Evolutionary conservation across 2,888 invertebrate species (phyloP), one percentile per base, ranked within the genome.

Genomic region (Pinctada fucata): DNA sequence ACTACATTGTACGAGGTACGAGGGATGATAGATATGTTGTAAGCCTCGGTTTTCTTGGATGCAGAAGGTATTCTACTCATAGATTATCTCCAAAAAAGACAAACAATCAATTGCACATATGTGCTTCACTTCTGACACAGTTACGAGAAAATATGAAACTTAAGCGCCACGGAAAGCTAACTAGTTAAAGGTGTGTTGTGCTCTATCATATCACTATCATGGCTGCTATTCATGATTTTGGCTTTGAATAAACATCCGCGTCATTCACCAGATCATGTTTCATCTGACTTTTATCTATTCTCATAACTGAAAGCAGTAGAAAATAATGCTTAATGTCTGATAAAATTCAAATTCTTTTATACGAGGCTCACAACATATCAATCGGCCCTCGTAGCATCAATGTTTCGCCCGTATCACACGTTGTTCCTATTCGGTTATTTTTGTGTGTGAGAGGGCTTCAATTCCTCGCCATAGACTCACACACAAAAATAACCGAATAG

Each of bases 51-150:
- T 58, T 58, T 58, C 58, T 58, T 6, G 58, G 58, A 58, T 58
- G 58, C 13, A 10, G 58, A 58, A 10, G 58, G 58, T 58, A 58
- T 58, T 58, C 58, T 58, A 13, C 6, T 58, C 6, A 13, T 58
- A 58, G 58, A 58, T 58, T 58, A 58, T 58, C 58, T 58, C 58
- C 58, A 58, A 58, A 58, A 58, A 13, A 13, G 58, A 58, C 58
- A 58, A 58, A 58, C 8, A 58, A 58, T 58, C 58, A 58, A 58
- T 58, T 6, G 13, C 58, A 58, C 58, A 58, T 13, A 58, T 58
- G 13, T 58, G 58, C 58, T 10, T 58, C 58, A 6, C 58, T 58
- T 58, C 13, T 58, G 13, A 58, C 8, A 13, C 58, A 58, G 1
- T 58, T 1, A 58, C 58, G 58, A 13, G 58, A 58, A 58, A 58